Conservation (phyloP, 2,797 vertebrate species). For the Protonibea diacanthus region DNA sequence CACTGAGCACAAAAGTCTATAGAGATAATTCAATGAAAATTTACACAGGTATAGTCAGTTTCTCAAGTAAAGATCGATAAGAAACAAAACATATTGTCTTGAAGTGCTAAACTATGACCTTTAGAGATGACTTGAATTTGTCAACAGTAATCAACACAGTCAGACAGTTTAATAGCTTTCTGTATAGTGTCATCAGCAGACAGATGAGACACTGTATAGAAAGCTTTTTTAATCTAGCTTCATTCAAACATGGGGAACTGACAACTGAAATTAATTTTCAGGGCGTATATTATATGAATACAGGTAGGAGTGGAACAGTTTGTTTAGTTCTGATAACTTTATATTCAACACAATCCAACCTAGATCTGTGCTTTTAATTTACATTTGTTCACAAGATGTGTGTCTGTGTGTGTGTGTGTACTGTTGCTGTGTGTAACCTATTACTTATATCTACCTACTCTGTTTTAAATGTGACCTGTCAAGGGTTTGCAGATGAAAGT, state of each 20-base stretch:
- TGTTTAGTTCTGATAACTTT: not conserved
- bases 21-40: not conserved
- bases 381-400: too few relatives aligned
- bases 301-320: not conserved
- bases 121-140: not conserved
- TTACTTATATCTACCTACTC: not conserved
- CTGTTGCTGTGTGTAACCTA: not conserved
- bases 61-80: not conserved
- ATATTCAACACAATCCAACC: not conserved
- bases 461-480: not conserved
- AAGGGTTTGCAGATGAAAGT: not conserved
- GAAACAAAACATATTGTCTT: not conserved
- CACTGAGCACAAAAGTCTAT: not conserved
- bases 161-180: not conserved
- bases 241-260: not conserved
- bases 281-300: not conserved
- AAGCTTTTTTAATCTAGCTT: not conserved
- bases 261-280: too few relatives aligned
- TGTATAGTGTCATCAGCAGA: not conserved
- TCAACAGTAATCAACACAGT: not conserved
- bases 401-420: too few relatives aligned
- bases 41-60: not conserved
- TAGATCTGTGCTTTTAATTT: not conserved
- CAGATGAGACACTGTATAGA: not conserved
- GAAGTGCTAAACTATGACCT: not conserved